These are phyloP conservation scores for Poecile montanus DNA, from an alignment of 2,797 vertebrate species.

Conservation along the genomic window DNA sequence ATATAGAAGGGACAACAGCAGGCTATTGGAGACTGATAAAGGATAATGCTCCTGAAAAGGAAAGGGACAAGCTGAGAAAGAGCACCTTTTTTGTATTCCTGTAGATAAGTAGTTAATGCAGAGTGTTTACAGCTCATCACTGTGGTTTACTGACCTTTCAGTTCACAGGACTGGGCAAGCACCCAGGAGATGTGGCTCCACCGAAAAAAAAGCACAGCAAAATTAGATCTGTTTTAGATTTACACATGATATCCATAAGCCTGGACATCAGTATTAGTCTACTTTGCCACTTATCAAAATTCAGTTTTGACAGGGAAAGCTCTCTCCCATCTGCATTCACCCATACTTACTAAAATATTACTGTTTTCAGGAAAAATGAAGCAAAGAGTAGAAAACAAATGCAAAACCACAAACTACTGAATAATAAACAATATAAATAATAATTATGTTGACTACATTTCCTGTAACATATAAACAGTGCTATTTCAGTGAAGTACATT, in stretches of 20 bases:
- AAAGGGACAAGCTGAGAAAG: neutral
- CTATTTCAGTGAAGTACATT: neutral
- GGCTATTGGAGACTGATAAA: neutral
- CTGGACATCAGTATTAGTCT: neutral
- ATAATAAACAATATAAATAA: neutral
- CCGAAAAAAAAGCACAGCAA: neutral
- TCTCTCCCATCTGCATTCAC: neutral
- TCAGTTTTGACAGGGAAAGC: neutral
- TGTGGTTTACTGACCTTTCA: neutral
- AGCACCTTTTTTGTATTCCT: neutral
- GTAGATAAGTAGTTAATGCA: neutral
- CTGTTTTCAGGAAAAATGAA: neutral
- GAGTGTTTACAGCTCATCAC: neutral
- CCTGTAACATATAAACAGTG: neutral
- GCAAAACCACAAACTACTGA: neutral
- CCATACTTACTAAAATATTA: neutral
- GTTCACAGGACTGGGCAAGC: neutral
- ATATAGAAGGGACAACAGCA: neutral
- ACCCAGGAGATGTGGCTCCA: neutral
- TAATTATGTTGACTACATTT: neutral
- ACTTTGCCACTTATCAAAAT: neutral
- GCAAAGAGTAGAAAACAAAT: neutral
- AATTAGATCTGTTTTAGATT: neutral
- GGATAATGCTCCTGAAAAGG: neutral
- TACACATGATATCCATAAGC: neutral